Evolutionary conservation across 2,113 vertebrate species (phyloP).

Genomic region (Balaenoptera acutorostrata): DNA sequence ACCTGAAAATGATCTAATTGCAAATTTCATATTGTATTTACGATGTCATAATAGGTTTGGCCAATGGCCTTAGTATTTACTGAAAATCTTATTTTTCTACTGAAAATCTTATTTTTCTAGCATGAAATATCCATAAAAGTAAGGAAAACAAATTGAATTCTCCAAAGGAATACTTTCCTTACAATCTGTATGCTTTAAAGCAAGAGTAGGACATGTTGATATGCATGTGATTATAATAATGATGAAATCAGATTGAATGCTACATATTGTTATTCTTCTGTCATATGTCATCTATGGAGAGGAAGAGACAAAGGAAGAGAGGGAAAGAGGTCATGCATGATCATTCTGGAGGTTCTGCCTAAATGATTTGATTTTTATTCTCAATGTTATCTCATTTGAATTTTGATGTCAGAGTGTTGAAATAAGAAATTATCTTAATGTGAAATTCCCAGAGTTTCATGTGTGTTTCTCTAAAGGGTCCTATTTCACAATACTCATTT

Average conservation of each 20-base stretch:
- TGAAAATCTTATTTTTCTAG: constrained; percentile 12
- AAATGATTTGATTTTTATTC: background rate
- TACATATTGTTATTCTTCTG: background rate
- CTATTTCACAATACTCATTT: background rate
- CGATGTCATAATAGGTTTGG: background rate
- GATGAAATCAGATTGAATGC: background rate
- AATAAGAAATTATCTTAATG: background rate
- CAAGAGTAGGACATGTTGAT: background rate
- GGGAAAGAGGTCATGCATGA: background rate
- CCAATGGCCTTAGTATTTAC: background rate
- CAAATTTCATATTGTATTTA: background rate
- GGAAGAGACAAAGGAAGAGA: background rate
- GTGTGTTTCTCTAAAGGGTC: background rate
- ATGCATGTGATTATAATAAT: background rate
- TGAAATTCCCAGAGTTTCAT: background rate
- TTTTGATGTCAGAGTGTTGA: background rate
- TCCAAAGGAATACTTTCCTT: background rate
- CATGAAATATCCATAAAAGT: background rate
- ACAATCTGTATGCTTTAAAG: background rate
- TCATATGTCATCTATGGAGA: background rate
- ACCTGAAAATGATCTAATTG: background rate
- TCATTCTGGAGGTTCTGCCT: background rate
- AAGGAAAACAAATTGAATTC: background rate
- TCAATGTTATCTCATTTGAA: background rate
- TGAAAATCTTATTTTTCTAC: constrained; percentile 18